phyloP scores from a whole-genome alignment of 2,797 vertebrate genomes.

The Malurus splendens region DNA sequence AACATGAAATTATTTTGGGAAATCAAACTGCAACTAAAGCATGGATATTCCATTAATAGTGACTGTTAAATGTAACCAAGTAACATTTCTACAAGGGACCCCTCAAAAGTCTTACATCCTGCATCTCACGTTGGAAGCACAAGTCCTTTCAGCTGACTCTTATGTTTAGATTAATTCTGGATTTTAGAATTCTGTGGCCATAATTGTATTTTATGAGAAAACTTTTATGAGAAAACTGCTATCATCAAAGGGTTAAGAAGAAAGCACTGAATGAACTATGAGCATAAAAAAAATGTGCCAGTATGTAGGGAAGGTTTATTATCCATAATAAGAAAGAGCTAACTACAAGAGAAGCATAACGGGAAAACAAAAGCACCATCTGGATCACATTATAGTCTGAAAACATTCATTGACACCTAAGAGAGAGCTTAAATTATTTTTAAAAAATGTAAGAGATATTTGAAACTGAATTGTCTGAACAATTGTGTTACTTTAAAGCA shows the following conservation, averaged over 20 bases:
- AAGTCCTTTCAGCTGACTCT: not conserved
- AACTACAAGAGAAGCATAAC: conserved; percentile 35
- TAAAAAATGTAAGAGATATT: not conserved
- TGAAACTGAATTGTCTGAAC: not conserved
- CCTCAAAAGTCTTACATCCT: not conserved
- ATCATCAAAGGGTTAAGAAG: not conserved
- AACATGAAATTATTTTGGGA: not conserved
- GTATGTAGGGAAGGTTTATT: conserved; percentile 41
- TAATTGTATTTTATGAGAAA: not conserved
- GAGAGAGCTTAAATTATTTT: not conserved
- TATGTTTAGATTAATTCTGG: not conserved
- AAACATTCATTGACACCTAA: not conserved
- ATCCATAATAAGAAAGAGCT: conserved; percentile 41
- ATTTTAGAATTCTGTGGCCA: not conserved
- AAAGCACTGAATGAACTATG: not conserved
- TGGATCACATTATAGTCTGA: conserved; percentile 55
- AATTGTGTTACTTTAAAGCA: not conserved
- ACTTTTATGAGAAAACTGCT: not conserved
- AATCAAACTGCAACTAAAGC: not conserved
- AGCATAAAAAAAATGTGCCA: conserved; percentile 2
- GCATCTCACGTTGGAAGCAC: not conserved
- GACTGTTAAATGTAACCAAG: not conserved
- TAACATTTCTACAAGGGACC: not conserved
- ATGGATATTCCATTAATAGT: not conserved
- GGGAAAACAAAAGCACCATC: not conserved